Conservation (phyloP, 1,140 invertebrate genomes). For the Drosophila lacteicornis region DNA sequence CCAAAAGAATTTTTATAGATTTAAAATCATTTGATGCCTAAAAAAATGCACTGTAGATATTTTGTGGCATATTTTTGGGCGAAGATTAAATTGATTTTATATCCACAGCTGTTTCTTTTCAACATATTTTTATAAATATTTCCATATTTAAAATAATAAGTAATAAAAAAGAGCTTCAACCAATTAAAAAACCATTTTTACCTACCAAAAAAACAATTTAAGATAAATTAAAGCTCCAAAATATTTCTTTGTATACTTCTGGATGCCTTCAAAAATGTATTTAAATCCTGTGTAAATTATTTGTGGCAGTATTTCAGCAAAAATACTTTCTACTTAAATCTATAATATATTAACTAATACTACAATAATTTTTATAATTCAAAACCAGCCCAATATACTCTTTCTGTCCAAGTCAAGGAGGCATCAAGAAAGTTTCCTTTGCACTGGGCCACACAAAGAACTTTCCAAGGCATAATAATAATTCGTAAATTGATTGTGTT, state of each 20-base stretch:
- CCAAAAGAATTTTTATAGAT: background rate
- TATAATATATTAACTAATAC: too few species aligned
- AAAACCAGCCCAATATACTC: background rate
- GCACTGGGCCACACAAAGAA: constrained; percentile 38
- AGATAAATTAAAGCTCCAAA: too few species aligned
- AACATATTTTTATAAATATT: too few species aligned
- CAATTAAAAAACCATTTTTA: too few species aligned
- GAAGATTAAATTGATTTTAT: background rate
- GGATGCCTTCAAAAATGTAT: background rate
- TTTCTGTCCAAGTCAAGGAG: background rate
- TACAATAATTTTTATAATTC: background rate
- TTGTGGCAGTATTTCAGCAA: too few species aligned
- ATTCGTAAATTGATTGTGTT: constrained; percentile 84
- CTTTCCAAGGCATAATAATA: constrained; percentile 69
- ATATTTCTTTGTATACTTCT: background rate
- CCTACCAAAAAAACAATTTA: too few species aligned
- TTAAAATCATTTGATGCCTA: too few species aligned
- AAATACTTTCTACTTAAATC: too few species aligned
- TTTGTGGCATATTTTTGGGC: background rate
- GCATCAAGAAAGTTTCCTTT: constrained; percentile 29
- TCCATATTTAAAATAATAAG: too few species aligned
- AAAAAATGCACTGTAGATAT: too few species aligned
- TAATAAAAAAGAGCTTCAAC: too few species aligned
- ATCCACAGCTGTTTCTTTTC: too few species aligned
- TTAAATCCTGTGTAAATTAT: background rate